These are phyloP conservation scores for Tachyglossus aculeatus DNA, from an alignment of 2,797 vertebrate species.

Conservation along the genomic window DNA sequence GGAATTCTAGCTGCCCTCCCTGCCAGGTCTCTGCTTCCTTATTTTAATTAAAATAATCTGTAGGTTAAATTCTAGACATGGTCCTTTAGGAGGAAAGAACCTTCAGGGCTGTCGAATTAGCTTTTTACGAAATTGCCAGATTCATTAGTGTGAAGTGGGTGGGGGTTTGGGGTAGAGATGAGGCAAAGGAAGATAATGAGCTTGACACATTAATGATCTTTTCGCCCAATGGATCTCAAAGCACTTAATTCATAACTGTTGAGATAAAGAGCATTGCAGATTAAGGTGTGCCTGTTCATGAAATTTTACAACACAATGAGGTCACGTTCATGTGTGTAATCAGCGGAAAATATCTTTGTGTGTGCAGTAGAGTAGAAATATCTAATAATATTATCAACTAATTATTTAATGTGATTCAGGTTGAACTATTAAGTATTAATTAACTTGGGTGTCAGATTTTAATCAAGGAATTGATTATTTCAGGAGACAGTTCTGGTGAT, in stretches of 20 bases:
- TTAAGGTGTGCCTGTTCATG: constrained; percentile 7
- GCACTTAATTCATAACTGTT: neutral
- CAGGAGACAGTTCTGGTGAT: neutral
- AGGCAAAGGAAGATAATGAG: too few relatives aligned
- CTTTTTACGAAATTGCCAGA: neutral
- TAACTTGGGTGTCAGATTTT: constrained; percentile 64
- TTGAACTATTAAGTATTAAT: constrained; percentile 57
- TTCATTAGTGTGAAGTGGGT: neutral
- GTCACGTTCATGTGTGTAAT: constrained; percentile 45
- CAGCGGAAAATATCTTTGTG: constrained; percentile 36
- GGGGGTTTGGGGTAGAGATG: too few relatives aligned
- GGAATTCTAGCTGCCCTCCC: neutral
- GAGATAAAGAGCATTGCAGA: neutral
- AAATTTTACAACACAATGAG: neutral
- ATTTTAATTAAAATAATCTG: neutral
- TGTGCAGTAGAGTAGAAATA: constrained; percentile 21
- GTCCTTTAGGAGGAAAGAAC: neutral
- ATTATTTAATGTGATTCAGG: constrained; percentile 48
- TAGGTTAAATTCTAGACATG: too few relatives aligned
- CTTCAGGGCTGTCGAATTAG: neutral
- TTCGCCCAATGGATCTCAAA: neutral
- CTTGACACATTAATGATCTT: neutral
- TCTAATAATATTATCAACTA: constrained; percentile 49
- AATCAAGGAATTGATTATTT: constrained; percentile 63
- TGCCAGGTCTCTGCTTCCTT: neutral